phyloP scores from a whole-genome alignment of 2,888 invertebrate species.

The Bursaphelenchus okinawaensis region DNA sequence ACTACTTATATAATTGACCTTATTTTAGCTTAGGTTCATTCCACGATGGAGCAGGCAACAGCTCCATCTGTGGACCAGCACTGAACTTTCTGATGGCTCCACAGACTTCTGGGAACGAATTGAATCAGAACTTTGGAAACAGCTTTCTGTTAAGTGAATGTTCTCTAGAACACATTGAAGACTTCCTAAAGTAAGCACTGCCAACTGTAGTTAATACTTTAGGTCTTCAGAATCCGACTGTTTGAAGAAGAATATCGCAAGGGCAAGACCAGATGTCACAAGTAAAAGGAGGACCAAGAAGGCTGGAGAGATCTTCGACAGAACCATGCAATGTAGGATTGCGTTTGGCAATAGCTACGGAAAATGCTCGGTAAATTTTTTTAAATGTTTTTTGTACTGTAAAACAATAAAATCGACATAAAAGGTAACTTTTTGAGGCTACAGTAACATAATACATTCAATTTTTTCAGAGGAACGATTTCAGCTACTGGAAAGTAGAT shows the following conservation, averaged over 20 bases:
- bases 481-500: slow-evolving; percentile 26
- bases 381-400: no score
- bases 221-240: slow-evolving; percentile 29
- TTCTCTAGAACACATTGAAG: slow-evolving; percentile 21
- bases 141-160: slow-evolving; percentile 33
- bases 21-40: slow-evolving; percentile 49
- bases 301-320: slow-evolving; percentile 35
- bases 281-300: neutral
- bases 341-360: slow-evolving; percentile 50
- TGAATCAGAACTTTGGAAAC: slow-evolving; percentile 23
- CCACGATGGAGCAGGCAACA: slow-evolving; percentile 45
- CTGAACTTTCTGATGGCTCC: slow-evolving; percentile 48
- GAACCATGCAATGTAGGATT: slow-evolving; percentile 45
- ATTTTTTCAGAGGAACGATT: slow-evolving; percentile 33
- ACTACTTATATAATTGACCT: no score
- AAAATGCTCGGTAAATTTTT: slow-evolving; percentile 40
- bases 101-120: slow-evolving; percentile 26
- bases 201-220: neutral
- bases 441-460: neutral
- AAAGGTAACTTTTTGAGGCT: neutral
- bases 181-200: slow-evolving; percentile 15
- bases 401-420: neutral
- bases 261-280: neutral
- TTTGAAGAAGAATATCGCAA: slow-evolving; percentile 17
- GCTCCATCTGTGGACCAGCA: slow-evolving; percentile 33